These are phyloP conservation scores for Regulus satrapa DNA, from an alignment of 2,113 vertebrate genomes.

Conservation along the genomic window DNA sequence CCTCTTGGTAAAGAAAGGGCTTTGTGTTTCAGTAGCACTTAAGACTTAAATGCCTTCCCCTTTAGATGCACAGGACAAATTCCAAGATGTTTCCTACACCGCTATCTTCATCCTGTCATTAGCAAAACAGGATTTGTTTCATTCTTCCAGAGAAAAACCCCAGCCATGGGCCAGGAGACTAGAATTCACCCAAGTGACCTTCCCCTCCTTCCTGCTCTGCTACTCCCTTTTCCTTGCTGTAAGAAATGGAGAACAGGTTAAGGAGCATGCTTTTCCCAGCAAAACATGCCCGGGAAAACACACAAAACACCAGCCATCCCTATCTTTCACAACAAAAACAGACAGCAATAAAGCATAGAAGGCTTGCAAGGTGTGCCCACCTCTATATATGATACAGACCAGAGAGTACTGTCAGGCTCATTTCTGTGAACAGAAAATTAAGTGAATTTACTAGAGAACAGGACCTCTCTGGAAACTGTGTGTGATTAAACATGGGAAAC, in stretches of 20 bases:
- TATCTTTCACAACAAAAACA: background rate
- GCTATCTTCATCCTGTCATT: rapidly evolving
- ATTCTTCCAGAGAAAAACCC: background rate
- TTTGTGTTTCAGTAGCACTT: background rate
- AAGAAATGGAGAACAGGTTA: background rate
- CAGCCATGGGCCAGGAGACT: background rate
- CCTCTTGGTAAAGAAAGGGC: background rate
- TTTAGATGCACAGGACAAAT: background rate
- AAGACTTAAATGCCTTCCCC: background rate
- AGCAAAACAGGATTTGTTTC: background rate
- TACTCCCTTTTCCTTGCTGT: background rate
- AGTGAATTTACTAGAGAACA: background rate
- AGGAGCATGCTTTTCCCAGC: background rate
- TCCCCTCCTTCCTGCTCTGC: background rate
- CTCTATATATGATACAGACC: rapidly evolving
- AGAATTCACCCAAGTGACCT: rapidly evolving
- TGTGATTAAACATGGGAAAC: background rate
- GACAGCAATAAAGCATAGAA: background rate
- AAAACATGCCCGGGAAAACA: background rate
- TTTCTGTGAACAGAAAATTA: background rate
- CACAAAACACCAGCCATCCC: background rate
- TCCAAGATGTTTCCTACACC: background rate
- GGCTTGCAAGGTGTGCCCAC: background rate
- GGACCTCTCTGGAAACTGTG: background rate
- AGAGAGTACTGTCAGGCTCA: rapidly evolving